Conservation (phyloP, 2,113 vertebrate species). For the Climacteris rufus region DNA sequence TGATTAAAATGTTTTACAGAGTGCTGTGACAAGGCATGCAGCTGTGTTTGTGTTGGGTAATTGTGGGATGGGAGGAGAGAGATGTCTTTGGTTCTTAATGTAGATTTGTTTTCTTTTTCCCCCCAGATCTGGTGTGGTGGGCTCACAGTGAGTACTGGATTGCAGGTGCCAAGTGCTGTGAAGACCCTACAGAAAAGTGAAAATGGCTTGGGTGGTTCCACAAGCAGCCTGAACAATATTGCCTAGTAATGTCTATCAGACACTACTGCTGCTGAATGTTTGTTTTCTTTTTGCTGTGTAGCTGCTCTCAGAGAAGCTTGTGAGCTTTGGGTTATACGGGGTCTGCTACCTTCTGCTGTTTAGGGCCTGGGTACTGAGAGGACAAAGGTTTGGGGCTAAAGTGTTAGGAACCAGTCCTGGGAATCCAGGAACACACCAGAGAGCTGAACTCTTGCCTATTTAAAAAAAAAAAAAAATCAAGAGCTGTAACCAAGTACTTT, state of each 20-base stretch:
- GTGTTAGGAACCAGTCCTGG: conserved; percentile 1
- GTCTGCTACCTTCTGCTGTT: conserved; percentile 44
- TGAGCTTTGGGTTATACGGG: conserved; percentile 29
- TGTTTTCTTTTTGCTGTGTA: conserved; percentile 22
- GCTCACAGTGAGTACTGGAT: conserved; percentile 81
- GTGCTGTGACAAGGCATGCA: background rate
- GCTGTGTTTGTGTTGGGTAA: background rate
- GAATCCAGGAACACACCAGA: background rate
- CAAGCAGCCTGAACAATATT: conserved; percentile 79
- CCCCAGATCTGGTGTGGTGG: conserved; percentile 91
- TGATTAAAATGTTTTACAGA: background rate
- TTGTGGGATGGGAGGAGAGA: background rate
- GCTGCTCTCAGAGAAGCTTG: conserved; percentile 38
- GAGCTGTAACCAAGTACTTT: conserved; percentile 29
- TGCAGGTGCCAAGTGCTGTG: conserved; percentile 90
- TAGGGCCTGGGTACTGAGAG: conserved; percentile 19
- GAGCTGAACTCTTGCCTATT: conserved; percentile 7
- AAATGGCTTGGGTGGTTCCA: conserved; percentile 78
- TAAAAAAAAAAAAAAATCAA: background rate
- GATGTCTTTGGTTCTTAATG: background rate
- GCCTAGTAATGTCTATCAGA: conserved; percentile 64
- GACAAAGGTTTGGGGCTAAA: conserved; percentile 5
- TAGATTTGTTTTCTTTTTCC: background rate
- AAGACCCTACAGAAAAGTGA: conserved; percentile 82
- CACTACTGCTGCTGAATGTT: background rate